Conservation (phyloP, 2,113 vertebrate genomes). For the Vireo altiloquus region DNA sequence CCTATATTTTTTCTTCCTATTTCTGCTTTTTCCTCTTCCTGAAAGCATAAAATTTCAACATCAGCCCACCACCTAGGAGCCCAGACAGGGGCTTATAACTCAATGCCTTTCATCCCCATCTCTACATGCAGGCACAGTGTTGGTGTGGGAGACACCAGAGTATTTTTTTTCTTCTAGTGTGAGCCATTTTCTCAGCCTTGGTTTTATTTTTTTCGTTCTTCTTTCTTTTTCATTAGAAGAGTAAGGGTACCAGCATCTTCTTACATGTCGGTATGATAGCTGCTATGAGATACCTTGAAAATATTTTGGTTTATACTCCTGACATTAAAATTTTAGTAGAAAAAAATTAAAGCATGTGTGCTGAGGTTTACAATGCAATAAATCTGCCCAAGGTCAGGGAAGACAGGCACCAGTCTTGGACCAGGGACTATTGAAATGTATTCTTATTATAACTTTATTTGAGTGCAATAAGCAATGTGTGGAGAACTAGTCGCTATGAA, state of each 20-base stretch:
- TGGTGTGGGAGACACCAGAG: not conserved
- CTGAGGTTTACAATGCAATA: constrained; percentile 57
- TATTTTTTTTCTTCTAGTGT: not conserved
- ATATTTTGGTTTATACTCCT: constrained; percentile 1
- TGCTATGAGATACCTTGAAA: constrained; percentile 3
- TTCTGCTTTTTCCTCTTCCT: not conserved
- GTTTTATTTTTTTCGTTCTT: not conserved
- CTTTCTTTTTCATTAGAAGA: not conserved
- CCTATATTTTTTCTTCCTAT: not conserved
- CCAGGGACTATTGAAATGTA: constrained; percentile 54
- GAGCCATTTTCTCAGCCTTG: not conserved
- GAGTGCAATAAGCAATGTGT: constrained; percentile 66
- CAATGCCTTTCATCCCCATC: not conserved
- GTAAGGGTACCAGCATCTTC: not conserved
- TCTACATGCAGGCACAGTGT: not conserved
- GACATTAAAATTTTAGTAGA: constrained; percentile 32
- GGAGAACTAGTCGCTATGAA: constrained; percentile 28
- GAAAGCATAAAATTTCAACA: not conserved
- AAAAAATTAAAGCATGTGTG: not conserved
- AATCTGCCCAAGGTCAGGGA: constrained; percentile 61
- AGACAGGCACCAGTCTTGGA: constrained; percentile 55
- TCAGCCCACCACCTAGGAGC: not conserved
- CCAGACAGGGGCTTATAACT: not conserved
- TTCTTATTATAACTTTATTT: constrained; percentile 74
- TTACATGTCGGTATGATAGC: not conserved